phyloP scores from a whole-genome alignment of 2,888 invertebrate species.

The Ectropis crepuscularia region DNA sequence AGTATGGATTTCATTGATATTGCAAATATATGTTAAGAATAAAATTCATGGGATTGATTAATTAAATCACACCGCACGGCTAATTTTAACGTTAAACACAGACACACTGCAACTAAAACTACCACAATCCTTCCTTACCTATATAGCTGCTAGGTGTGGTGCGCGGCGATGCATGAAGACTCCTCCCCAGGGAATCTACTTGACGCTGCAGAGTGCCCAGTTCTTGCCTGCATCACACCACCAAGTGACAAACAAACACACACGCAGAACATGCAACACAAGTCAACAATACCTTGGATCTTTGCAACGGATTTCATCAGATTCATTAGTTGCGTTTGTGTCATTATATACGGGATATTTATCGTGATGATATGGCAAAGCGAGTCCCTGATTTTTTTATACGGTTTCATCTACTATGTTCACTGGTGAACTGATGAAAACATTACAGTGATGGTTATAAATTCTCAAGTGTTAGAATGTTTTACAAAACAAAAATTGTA shows the following conservation, averaged over 20 bases:
- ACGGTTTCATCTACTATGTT: too few species aligned
- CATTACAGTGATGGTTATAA: too few species aligned
- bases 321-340: too few species aligned
- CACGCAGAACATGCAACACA: slow-evolving; percentile 38
- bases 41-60: too few species aligned
- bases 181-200: slow-evolving; percentile 87
- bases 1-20: too few species aligned
- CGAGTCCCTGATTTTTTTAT: too few species aligned
- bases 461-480: too few species aligned
- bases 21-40: too few species aligned
- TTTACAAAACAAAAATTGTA: too few species aligned
- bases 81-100: background rate
- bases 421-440: too few species aligned
- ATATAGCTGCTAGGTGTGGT: slow-evolving; percentile 69
- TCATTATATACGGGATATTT: too few species aligned
- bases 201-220: slow-evolving; percentile 92
- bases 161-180: slow-evolving; percentile 65
- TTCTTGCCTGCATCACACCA: slow-evolving; percentile 85
- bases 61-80: background rate
- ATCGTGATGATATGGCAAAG: too few species aligned
- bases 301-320: background rate
- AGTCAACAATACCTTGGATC: slow-evolving; percentile 11
- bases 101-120: background rate
- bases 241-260: slow-evolving; percentile 82
- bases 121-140: slow-evolving; percentile 57